Evolutionary conservation across 1,140 invertebrate genomes (phyloP), one percentile per base, ranked within the genome.

Genomic region (Triops longicaudatus): DNA sequence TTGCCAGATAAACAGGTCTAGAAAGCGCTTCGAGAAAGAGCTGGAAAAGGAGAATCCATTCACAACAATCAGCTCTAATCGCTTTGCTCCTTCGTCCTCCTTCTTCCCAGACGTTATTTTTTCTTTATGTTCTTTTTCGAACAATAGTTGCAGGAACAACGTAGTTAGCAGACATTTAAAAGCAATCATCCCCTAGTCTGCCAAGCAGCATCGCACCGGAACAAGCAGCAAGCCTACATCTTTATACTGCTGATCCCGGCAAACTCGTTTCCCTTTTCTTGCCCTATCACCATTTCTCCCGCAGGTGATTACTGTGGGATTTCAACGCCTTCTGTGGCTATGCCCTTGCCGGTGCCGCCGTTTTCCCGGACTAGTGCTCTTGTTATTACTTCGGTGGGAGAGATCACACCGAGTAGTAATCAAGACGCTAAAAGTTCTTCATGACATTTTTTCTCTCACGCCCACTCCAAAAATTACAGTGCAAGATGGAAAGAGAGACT

Each of bases 11-110:
- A 63, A 63, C 17, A 63, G 50, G 17, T 17, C 50, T 22, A 17
- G 50, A 63, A 63, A 63, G 2, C 50, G 50, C 50, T 63, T 63
- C 22, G 50, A 22, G 50, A 63, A 63, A 37, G 31, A 37, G 31
- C 31, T 4, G 31, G 50, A 9, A 1, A 17, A 63, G 50, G 50
- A 17, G 50, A 63, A 63, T 63, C 50, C 50, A 63, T 63, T 63
- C 50, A 63, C 50, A 63, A 63, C 50, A 63, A 63, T 63, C 50
- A 63, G 50, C 50, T 63, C 50, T 63, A 63, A 63, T 63, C 50
- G 50, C n/a, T 63, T 63, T 63, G n/a, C 50, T 22, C 14, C 50
- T 63, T 63, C 31, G 31, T 37, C 50, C 50, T 63, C 22, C 17
- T 63, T 22, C 50, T 63, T 63, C 50, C 50, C 17, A 63, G 50